A percentile compares a stretch with the other conserved stretches of the same genome.
Conservation (phyloP, 2,113 vertebrate species). For the human (Homo sapiens) region DNA sequence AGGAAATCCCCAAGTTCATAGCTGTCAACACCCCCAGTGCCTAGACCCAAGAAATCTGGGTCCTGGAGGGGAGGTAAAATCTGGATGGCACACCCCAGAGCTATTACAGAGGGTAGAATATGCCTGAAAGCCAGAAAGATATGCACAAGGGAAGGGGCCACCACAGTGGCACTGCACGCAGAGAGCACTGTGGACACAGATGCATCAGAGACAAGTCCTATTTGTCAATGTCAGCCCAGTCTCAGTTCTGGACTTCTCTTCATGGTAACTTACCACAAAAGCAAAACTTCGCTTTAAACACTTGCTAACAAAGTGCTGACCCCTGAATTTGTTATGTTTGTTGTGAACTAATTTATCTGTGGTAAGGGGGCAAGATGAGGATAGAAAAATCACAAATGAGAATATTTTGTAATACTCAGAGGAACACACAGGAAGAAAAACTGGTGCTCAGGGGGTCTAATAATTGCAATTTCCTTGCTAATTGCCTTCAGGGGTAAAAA, state of each 20-base stretch:
- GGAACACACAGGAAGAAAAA: constrained; percentile 35
- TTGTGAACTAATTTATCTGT: constrained; percentile 53
- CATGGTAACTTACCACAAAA: background rate
- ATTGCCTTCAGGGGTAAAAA: constrained; percentile 67
- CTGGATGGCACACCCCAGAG: accelerated
- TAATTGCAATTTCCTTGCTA: constrained; percentile 66
- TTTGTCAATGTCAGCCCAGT: accelerated
- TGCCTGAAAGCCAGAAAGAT: background rate
- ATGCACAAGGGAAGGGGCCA: accelerated
- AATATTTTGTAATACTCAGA: constrained; percentile 26
- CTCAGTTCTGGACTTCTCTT: background rate
- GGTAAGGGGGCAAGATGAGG: constrained; percentile 36
- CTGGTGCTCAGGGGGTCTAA: background rate
- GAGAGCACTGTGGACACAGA: accelerated
- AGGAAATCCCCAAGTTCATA: background rate
- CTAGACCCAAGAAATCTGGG: accelerated
- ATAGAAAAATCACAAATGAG: background rate
- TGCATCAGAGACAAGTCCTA: accelerated
- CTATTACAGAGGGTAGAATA: accelerated
- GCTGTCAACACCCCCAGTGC: accelerated
- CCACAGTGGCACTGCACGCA: background rate
- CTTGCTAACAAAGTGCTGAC: constrained; percentile 52
- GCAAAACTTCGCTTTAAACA: background rate
- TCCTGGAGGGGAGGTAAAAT: background rate
- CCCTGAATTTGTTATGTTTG: constrained; percentile 66